Evolutionary conservation across 2,888 invertebrate species (phyloP).

Genomic region (Lithophane leautieri): DNA sequence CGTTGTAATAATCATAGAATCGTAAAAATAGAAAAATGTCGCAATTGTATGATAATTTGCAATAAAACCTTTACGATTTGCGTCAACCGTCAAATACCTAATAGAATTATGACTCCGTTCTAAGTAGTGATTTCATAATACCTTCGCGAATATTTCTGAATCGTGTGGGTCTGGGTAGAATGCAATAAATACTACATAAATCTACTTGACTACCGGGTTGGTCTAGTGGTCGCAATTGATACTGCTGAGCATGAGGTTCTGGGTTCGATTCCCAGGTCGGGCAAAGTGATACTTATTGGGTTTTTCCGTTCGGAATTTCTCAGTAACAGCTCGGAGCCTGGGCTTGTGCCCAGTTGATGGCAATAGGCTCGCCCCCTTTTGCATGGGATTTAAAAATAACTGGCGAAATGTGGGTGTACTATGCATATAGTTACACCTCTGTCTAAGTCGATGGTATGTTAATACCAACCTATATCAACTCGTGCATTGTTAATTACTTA

Average conservation of each 20-base stretch:
- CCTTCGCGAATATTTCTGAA: neutral
- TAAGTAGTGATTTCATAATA: constrained; percentile 20
- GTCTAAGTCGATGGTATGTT: no score
- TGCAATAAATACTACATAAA: neutral
- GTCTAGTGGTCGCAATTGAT: no score
- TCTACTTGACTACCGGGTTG: neutral
- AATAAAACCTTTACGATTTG: constrained; percentile 19
- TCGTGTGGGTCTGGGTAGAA: neutral
- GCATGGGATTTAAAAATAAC: no score
- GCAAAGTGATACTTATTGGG: no score
- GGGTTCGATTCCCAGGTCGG: no score
- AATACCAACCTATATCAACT: neutral
- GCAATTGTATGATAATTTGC: neutral
- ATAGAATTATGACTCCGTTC: neutral
- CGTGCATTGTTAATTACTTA: neutral
- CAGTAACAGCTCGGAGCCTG: no score
- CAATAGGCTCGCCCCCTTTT: no score
- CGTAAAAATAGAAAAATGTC: constrained; percentile 7
- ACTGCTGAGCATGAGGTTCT: no score
- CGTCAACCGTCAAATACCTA: constrained; percentile 22
- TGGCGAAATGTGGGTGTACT: no score
- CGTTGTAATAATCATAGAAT: neutral
- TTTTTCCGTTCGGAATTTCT: no score
- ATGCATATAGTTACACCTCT: no score
- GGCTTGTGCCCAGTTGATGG: no score